Conservation (phyloP, 2,888 invertebrate species). For the Micoletzkya japonica region DNA sequence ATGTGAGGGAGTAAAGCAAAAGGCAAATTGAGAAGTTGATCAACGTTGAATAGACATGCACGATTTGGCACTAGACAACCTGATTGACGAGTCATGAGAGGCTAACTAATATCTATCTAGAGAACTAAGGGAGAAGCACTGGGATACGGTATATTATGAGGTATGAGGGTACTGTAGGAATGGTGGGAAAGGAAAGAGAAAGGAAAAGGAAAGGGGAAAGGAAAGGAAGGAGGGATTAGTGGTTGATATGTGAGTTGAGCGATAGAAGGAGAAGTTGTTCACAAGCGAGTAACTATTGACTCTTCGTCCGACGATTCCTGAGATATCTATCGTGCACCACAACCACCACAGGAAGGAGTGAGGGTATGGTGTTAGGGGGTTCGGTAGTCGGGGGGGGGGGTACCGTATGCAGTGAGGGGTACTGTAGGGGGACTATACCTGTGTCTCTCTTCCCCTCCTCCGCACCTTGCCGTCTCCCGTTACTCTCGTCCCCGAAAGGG, state of each 20-base stretch:
- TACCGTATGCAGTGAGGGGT: not conserved
- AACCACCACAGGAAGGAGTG: too few relatives aligned
- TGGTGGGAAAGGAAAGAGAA: not conserved
- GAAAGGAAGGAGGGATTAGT: constrained; percentile 2
- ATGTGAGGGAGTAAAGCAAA: too few relatives aligned
- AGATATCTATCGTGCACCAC: not conserved
- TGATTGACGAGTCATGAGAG: too few relatives aligned
- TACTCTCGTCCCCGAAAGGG: constrained; percentile 35
- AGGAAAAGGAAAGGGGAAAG: too few relatives aligned
- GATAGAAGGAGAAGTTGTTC: too few relatives aligned
- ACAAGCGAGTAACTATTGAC: constrained; percentile 3
- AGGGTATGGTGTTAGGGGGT: not conserved
- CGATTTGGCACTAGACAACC: too few relatives aligned
- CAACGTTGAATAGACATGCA: too few relatives aligned
- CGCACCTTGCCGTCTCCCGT: constrained; percentile 31
- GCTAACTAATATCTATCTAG: too few relatives aligned
- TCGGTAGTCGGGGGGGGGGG: not conserved
- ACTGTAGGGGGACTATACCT: constrained; percentile 31
- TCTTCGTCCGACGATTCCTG: constrained; percentile 13
- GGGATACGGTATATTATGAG: not conserved
- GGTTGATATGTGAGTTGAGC: too few relatives aligned
- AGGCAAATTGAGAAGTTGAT: too few relatives aligned
- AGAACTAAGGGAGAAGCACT: not conserved
- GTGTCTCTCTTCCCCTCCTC: constrained; percentile 31
- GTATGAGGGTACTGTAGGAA: constrained; percentile 3